A percentile compares a stretch with the other conserved stretches of the same genome.
These are phyloP conservation scores for Leptinotarsa defecta DNA, from an alignment of 1,140 invertebrate genomes.

Conservation along the genomic window DNA sequence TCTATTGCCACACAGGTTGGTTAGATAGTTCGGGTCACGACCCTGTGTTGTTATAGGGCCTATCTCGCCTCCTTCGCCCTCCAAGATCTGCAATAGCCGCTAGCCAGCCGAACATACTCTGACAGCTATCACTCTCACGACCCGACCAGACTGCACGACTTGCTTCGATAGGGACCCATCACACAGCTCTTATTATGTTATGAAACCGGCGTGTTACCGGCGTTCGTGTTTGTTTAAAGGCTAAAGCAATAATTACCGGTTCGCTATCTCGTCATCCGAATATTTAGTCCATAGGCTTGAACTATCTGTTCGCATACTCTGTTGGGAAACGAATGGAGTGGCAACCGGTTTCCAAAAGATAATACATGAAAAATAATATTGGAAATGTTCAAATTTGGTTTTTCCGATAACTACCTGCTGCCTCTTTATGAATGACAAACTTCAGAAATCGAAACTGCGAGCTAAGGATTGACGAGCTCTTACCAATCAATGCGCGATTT, in stretches of 20 bases:
- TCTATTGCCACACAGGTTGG: conserved; percentile 39
- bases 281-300: conserved; percentile 18
- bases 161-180: conserved; percentile 35
- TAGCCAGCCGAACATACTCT: conserved; percentile 27
- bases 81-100: not conserved
- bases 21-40: conserved; percentile 36
- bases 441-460: too few relatives aligned
- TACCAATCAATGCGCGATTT: too few relatives aligned
- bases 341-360: too few relatives aligned
- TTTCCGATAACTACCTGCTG: too few relatives aligned
- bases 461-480: too few relatives aligned
- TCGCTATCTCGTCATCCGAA: conserved; percentile 20
- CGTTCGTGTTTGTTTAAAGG: conserved; percentile 45
- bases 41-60: conserved; percentile 28
- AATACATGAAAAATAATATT: too few relatives aligned
- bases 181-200: conserved; percentile 41
- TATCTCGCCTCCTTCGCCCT: conserved; percentile 28
- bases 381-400: too few relatives aligned
- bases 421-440: too few relatives aligned
- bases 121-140: conserved; percentile 49
- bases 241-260: conserved; percentile 41
- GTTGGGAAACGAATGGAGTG: too few relatives aligned
- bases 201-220: conserved; percentile 40
- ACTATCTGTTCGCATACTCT: too few relatives aligned
- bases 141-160: conserved; percentile 37